phyloP scores from a whole-genome alignment of 2,113 vertebrate species.

The Leuciscus idus region DNA sequence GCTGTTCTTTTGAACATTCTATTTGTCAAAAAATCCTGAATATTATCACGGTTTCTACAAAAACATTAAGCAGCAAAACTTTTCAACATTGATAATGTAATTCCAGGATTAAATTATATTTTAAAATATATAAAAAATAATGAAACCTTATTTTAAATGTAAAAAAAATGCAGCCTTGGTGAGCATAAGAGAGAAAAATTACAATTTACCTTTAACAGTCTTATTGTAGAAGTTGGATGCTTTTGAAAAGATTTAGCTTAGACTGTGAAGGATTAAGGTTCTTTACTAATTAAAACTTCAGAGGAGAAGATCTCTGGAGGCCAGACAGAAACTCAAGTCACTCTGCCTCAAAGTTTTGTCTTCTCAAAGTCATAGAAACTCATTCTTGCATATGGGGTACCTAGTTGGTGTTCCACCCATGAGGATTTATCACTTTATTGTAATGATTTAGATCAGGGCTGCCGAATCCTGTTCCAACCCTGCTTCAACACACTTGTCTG shows the following conservation, averaged over 20 bases:
- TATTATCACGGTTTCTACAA: background rate
- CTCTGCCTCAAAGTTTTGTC: slow-evolving; percentile 9
- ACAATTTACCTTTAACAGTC: slow-evolving; percentile 38
- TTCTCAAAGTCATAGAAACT: slow-evolving; percentile 38
- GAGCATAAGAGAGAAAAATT: background rate
- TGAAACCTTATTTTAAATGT: background rate
- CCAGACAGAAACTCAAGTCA: slow-evolving; percentile 10
- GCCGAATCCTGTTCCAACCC: no score
- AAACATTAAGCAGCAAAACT: background rate
- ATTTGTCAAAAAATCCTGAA: background rate
- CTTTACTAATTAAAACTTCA: slow-evolving; percentile 61
- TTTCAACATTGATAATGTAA: background rate
- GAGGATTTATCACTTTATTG: background rate
- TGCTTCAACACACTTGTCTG: background rate
- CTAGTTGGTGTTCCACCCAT: background rate
- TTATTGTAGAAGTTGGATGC: slow-evolving; percentile 43
- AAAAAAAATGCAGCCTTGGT: background rate
- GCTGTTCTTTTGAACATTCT: background rate
- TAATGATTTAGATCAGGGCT: background rate
- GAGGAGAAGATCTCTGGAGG: slow-evolving; percentile 29
- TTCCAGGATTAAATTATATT: background rate
- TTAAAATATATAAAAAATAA: background rate
- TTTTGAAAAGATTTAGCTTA: slow-evolving; percentile 44
- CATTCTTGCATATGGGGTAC: background rate
- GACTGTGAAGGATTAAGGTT: slow-evolving; percentile 53